Base-by-base conservation (phyloP, 2,113 vertebrate genomes). In the Manacus vitellinus region DNA sequence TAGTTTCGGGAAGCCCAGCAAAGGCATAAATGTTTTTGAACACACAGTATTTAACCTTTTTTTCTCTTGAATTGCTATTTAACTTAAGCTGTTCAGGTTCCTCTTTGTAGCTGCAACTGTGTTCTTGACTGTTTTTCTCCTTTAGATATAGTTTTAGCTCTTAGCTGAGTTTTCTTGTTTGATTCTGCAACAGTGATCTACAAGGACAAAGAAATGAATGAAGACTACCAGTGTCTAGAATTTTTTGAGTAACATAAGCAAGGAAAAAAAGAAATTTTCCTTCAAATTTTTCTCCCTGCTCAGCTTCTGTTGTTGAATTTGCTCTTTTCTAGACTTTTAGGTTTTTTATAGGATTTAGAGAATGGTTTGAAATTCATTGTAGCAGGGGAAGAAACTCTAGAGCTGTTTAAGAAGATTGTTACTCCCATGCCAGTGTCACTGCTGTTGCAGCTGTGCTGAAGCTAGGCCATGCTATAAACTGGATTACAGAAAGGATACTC, bases 1-100 rank as follows among this genome's bases (percentile, higher is more conserved):
- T 1, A 43, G 25, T 67, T 92, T 82, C 31, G 46, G 39, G 35
- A 80, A 85, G 24, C 44, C 9, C 7, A 22, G 17, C 0, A 0
- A 67, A 74, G 20, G 6, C 33, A 31, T n/a, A 37, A 79, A 24
- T 0, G 0, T 47, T 70, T 85, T 83, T 78, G 30, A 54, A 24
- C 22, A 56, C 87, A n/a, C 8, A 27, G 5, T 66, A 23, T 92
- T 86, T 55, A 54, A 71, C 7, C 3, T 71, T 67, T 78, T 95
- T 95, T 91, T 54, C 33, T 81, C 31, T 30, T 76, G 28, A 75
- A 35, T 31, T 46, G 13, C n/a, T 61, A 1, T 76, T 68, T 21
- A n/a, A 71, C 28, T 73, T 66, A 10, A 62, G 8, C 25, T 87
- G 25, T 66, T 91, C 37, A 31, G 14, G 18, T 54, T 12, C 1